These are phyloP conservation scores for Dendrocopos noguchii DNA, from an alignment of 2,113 vertebrate genomes.

Conservation along the genomic window DNA sequence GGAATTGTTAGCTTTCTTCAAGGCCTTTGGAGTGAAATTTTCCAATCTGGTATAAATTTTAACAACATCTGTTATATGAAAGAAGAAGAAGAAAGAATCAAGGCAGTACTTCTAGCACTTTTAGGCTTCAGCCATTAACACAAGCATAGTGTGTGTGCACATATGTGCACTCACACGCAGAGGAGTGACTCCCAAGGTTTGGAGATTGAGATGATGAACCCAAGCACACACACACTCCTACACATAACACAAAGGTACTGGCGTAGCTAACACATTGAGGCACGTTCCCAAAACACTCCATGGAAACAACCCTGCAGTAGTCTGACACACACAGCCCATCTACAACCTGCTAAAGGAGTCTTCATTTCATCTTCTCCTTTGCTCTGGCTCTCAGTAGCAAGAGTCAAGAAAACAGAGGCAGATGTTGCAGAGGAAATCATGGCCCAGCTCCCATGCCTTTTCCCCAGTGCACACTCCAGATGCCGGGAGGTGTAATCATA, in stretches of 20 bases:
- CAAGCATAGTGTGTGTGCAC: not conserved
- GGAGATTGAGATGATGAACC: not conserved
- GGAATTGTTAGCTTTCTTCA: not conserved
- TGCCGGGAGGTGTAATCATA: not conserved
- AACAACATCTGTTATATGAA: not conserved
- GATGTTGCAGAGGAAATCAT: not conserved
- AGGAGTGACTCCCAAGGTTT: not conserved
- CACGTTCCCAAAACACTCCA: not conserved
- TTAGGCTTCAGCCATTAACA: slow-evolving; percentile 14
- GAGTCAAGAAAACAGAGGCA: not conserved
- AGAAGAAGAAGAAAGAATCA: not conserved
- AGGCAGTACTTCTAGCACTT: not conserved
- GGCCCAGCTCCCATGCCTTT: not conserved
- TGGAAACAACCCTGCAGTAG: not conserved
- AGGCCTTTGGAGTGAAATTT: not conserved
- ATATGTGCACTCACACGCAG: not conserved
- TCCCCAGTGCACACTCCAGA: not conserved
- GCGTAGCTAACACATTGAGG: not conserved
- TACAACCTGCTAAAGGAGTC: not conserved
- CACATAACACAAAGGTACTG: not conserved
- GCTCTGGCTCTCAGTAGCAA: not conserved
- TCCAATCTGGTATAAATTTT: slow-evolving; percentile 28
- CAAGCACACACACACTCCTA: not conserved
- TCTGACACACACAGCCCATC: not conserved
- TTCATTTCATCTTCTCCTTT: not conserved